Conservation (phyloP, 2,113 vertebrate genomes). For the Opisthocomus hoazin region DNA sequence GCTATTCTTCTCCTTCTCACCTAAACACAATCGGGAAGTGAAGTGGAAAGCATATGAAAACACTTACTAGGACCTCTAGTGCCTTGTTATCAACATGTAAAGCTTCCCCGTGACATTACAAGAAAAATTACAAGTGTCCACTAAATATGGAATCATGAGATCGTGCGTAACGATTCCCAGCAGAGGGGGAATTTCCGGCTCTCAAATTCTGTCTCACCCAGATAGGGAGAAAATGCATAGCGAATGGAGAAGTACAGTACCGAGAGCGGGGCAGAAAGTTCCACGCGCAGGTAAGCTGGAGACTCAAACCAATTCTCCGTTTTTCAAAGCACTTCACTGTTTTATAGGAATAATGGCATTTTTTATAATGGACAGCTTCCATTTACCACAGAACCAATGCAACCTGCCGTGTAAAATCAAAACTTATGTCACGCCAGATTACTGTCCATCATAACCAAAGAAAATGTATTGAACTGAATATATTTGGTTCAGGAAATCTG, state of each 20-base stretch:
- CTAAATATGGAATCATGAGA: constrained; percentile 45
- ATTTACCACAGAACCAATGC: constrained; percentile 36
- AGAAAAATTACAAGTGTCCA: constrained; percentile 31
- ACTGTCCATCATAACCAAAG: constrained; percentile 43
- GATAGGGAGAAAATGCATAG: background rate
- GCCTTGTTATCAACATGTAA: constrained; percentile 39
- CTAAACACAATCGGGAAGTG: background rate
- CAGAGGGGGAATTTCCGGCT: background rate
- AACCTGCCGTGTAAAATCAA: constrained; percentile 38
- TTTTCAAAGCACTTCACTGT: constrained; percentile 8
- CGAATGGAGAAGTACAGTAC: background rate
- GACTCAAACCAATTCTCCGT: background rate
- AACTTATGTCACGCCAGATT: constrained; percentile 52
- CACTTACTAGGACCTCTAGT: background rate
- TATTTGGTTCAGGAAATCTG: constrained; percentile 50
- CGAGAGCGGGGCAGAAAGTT: background rate
- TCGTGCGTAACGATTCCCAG: background rate
- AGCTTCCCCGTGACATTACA: constrained; percentile 15
- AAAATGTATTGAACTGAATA: constrained; percentile 35
- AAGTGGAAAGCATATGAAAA: constrained; percentile 24
- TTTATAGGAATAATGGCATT: background rate
- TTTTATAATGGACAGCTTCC: constrained; percentile 33
- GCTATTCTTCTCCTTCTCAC: constrained; percentile 15
- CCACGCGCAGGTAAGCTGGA: background rate
- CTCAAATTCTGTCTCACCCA: background rate